Base-by-base conservation (phyloP, 37 sponge, comb jelly and placozoan genomes). In the Cladorhizidae sp. region DNA sequence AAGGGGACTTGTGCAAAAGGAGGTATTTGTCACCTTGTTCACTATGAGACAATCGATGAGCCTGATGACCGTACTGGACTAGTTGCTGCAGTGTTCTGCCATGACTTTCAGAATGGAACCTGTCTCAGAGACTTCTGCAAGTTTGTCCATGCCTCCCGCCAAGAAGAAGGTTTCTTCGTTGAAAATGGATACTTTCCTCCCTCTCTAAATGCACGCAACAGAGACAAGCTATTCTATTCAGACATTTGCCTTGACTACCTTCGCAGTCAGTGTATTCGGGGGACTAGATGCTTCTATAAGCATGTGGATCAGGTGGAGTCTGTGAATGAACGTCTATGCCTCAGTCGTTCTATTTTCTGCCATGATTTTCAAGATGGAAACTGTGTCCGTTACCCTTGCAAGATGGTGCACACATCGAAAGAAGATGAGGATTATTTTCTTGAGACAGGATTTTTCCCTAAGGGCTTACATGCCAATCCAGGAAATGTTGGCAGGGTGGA, bases 291-390 rank as follows among this genome's bases (percentile, higher is more conserved):
- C 58, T 52, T 81, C 40, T 87, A 75, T 58, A 73, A 70, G 20
- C 88, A 87, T 57, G 88, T 80, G 15, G 37, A 37, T 0, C 56
- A 56, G 29, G 82, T 87, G 2, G 88, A 87, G 1, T 57, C 41
- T 0, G 23, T 52, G 22, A 75, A 70, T 22, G 88, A 87, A 42
- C 65, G 88, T 0, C 22, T 76, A 7, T 65, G 58, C 63, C 77
- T 87, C 39, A 87, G 88, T 40, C 81, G 88, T 15, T 87, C 88
- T 36, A 81, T 87, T 39, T 87, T 87, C 61, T 87, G 88, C 55
- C 88, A 80, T 49, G 88, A 87, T 39, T 70, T 58, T 54, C 88
- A 87, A 55, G 88, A 87, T 39, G 70, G 75, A 23, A 57, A 56
- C 23, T 87, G 88, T 42, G 57, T 49, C 21, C 81, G 88, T 5